These are phyloP conservation scores for Thunnus maccoyii DNA, from an alignment of 2,113 vertebrate species.

Conservation along the genomic window DNA sequence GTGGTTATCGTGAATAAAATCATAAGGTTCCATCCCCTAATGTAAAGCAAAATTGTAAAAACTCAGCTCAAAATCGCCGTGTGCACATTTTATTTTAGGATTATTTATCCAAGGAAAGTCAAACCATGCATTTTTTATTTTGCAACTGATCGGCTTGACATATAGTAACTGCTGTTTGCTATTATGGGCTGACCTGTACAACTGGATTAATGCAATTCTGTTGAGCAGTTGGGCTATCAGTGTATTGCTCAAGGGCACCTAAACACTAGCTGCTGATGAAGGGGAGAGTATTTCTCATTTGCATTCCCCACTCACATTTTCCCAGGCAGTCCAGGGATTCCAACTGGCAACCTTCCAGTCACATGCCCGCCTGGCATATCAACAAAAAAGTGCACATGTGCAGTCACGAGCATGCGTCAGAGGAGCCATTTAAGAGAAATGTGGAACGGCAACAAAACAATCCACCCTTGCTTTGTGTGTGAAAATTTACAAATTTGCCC, in stretches of 20 bases:
- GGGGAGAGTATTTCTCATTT: constrained; percentile 15
- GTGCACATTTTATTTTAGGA: too few relatives aligned
- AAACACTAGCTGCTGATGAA: background rate
- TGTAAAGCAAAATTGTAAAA: too few relatives aligned
- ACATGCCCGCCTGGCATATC: constrained; percentile 12
- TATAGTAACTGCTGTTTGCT: background rate
- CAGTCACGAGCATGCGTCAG: background rate
- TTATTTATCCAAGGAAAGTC: background rate
- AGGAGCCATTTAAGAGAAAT: constrained; percentile 12
- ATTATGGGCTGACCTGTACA: background rate
- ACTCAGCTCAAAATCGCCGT: too few relatives aligned
- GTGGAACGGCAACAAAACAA: constrained; percentile 37
- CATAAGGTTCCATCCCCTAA: too few relatives aligned
- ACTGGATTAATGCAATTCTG: background rate
- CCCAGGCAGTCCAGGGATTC: constrained; percentile 22
- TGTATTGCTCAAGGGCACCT: constrained; percentile 39
- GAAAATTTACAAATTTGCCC: constrained; percentile 56
- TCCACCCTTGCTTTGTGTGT: constrained; percentile 28
- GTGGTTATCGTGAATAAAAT: too few relatives aligned
- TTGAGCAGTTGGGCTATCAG: background rate
- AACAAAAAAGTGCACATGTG: constrained; percentile 8
- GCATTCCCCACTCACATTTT: constrained; percentile 19
- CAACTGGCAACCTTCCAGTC: constrained; percentile 48
- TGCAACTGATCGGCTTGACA: background rate
- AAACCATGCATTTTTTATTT: background rate